Percentiles rank a stretch among this genome's conserved stretches.
These are phyloP conservation scores for Mesembrinibis cayennensis DNA, from an alignment of 2,113 vertebrate genomes.

Conservation along the genomic window DNA sequence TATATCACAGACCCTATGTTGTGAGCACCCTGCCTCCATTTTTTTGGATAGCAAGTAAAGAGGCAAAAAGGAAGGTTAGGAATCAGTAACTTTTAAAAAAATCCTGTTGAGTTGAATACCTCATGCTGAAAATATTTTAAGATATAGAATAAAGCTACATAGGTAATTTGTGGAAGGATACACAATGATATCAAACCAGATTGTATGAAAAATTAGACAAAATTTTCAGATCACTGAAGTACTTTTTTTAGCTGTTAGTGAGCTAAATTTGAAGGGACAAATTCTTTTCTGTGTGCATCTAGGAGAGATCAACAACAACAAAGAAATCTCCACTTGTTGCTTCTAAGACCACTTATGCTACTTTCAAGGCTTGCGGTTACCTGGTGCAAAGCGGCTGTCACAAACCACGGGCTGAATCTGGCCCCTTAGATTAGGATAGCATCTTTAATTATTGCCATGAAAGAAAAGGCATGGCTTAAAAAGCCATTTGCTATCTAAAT, in stretches of 20 bases:
- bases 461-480: not conserved
- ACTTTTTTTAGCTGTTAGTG: not conserved
- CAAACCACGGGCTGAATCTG: not conserved
- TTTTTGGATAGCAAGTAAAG: not conserved
- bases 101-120: not conserved
- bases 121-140: not conserved
- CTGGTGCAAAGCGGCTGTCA: rapidly evolving
- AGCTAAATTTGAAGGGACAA: not conserved
- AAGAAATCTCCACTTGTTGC: not conserved
- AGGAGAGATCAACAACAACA: not conserved
- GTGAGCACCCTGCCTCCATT: not conserved
- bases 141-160: not conserved
- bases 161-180: not conserved
- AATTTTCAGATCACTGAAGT: not conserved
- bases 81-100: not conserved
- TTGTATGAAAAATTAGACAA: not conserved
- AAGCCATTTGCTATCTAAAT: not conserved
- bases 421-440: not conserved
- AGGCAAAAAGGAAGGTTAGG: not conserved
- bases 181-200: not conserved
- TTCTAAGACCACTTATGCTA: not conserved
- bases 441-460: not conserved
- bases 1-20: not conserved
- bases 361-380: not conserved
- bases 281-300: not conserved